Evolutionary conservation across 2,888 invertebrate genomes (phyloP).

Genomic region (Lymantria monacha): DNA sequence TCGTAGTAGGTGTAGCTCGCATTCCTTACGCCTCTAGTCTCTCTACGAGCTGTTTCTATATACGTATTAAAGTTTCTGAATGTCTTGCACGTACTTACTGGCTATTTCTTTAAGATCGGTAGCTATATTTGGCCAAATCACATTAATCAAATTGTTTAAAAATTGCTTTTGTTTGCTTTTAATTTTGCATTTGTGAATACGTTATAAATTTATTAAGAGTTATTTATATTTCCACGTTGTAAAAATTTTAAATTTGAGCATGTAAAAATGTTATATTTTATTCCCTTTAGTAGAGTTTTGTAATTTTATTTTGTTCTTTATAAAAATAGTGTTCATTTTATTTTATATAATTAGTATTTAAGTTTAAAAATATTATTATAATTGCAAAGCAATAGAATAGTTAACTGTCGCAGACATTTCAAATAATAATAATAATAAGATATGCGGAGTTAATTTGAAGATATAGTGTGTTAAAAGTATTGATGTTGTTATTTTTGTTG

Average conservation of each 20-base stretch:
- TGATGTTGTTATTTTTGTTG: constrained; percentile 31
- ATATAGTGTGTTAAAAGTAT: constrained; percentile 17
- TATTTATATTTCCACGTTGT: constrained; percentile 3
- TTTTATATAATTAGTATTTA: no score
- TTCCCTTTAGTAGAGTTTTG: neutral
- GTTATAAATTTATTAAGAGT: constrained; percentile 1
- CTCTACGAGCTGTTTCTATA: no score
- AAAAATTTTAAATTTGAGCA: neutral
- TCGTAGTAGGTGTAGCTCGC: no score
- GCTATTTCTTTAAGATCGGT: neutral
- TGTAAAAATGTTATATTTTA: neutral
- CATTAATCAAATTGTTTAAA: neutral
- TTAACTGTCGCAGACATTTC: neutral
- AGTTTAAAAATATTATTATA: no score
- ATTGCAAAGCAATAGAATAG: neutral
- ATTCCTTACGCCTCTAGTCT: no score
- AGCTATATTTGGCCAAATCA: neutral
- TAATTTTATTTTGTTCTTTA: no score
- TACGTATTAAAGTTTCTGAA: no score
- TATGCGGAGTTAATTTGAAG: constrained; percentile 15
- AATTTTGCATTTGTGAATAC: constrained; percentile 1
- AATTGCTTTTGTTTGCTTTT: constrained; percentile 1
- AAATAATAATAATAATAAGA: constrained; percentile 11
- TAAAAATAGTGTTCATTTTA: no score
- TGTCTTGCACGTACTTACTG: no score